These are phyloP conservation scores for Ceramica pisi DNA, from an alignment of 2,888 invertebrate species.

Conservation along the genomic window DNA sequence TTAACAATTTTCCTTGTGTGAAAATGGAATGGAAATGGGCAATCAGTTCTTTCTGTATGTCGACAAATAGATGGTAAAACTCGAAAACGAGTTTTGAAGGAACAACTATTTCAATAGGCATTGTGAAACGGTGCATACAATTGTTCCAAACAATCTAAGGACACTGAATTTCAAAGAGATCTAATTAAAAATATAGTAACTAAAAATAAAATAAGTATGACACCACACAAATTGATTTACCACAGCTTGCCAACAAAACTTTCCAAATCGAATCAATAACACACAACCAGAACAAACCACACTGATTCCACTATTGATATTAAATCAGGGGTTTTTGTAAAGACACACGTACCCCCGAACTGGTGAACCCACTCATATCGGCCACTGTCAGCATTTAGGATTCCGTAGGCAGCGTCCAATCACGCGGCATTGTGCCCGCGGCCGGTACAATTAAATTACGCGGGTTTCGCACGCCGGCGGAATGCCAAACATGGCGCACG, in stretches of 20 bases:
- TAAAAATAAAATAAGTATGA: background rate
- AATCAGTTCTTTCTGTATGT: background rate
- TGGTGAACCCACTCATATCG: slow-evolving; percentile 49
- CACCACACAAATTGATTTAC: background rate
- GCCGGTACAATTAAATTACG: slow-evolving; percentile 72
- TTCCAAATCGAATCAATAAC: slow-evolving; percentile 33
- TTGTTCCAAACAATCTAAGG: no score
- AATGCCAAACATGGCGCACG: slow-evolving; percentile 63
- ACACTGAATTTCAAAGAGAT: no score
- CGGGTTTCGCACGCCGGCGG: slow-evolving; percentile 67
- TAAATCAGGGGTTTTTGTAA: slow-evolving; percentile 54
- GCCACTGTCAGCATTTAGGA: slow-evolving; percentile 71
- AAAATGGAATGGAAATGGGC: background rate
- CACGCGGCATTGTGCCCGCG: slow-evolving; percentile 83
- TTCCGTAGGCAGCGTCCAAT: slow-evolving; percentile 79
- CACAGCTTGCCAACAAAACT: slow-evolving; percentile 14
- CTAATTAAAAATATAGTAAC: no score
- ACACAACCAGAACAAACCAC: slow-evolving; percentile 24
- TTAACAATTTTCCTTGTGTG: background rate
- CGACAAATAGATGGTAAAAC: background rate
- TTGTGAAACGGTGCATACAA: background rate
- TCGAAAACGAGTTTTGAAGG: background rate
- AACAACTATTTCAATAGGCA: background rate
- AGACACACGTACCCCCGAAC: slow-evolving; percentile 30
- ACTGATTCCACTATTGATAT: slow-evolving; percentile 41